Evolutionary conservation across 2,888 invertebrate species (phyloP).

Genomic region (Salpingus planirostris): DNA sequence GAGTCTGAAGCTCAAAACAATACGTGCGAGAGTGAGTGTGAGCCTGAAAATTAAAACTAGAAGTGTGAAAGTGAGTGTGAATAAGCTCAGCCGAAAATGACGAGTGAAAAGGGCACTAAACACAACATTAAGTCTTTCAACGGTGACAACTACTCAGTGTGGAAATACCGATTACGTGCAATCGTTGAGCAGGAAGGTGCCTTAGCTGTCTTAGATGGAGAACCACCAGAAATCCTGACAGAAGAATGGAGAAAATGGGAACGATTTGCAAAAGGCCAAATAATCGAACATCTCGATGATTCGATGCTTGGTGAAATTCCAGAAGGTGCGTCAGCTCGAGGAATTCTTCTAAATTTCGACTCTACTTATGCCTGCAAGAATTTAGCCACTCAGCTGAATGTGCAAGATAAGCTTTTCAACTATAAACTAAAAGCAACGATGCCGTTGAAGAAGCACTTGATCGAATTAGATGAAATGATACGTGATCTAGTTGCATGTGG

Average conservation of each 20-base stretch:
- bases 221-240: conserved; percentile 6
- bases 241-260: conserved; percentile 14
- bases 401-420: conserved; percentile 7
- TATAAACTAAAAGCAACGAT: conserved; percentile 11
- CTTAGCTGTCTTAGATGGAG: conserved; percentile 9
- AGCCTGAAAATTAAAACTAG: conserved; percentile 4
- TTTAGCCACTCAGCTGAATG: not conserved
- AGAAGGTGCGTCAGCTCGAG: conserved; percentile 1
- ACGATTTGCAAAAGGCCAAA: conserved; percentile 8
- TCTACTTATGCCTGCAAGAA: not conserved
- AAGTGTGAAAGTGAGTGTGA: not conserved
- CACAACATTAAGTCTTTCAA: conserved; percentile 12
- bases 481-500: conserved; percentile 3
- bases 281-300: conserved; percentile 14
- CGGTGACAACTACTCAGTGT: conserved; percentile 12
- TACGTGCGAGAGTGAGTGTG: no score
- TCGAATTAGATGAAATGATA: conserved; percentile 1
- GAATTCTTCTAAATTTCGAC: not conserved
- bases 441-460: conserved; percentile 1
- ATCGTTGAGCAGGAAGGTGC: conserved; percentile 12
- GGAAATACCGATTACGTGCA: conserved; percentile 12
- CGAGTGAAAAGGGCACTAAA: not conserved
- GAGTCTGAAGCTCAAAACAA: conserved; percentile 2
- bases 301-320: not conserved
- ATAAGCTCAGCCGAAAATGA: no score